A percentile compares a stretch with the other conserved stretches of the same genome.
Conservation (phyloP, 2,888 invertebrate genomes). For the Andricus quercusramuli region DNA sequence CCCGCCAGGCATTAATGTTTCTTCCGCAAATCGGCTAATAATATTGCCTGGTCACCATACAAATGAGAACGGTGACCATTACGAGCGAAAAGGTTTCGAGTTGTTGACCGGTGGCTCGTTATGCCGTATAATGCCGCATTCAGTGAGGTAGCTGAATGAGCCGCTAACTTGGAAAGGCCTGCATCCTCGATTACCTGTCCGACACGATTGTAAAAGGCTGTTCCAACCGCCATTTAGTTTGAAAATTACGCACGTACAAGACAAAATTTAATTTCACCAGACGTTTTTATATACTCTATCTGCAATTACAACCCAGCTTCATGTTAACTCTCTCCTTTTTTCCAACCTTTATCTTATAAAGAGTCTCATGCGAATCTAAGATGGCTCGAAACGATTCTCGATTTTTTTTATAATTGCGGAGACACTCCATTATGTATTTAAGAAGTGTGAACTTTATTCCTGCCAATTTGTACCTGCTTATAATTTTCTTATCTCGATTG, state of each 20-base stretch:
- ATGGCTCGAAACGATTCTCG: not conserved
- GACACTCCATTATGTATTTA: slow-evolving; percentile 15
- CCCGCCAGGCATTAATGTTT: slow-evolving; percentile 48
- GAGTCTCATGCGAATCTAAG: not conserved
- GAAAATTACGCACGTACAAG: slow-evolving; percentile 33
- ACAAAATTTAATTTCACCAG: slow-evolving; percentile 39
- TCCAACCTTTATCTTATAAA: slow-evolving; percentile 4
- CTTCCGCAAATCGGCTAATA: slow-evolving; percentile 57
- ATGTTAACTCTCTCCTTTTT: slow-evolving; percentile 14
- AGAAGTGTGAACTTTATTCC: slow-evolving; percentile 21
- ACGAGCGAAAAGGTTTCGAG: slow-evolving; percentile 47
- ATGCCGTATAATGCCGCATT: slow-evolving; percentile 9
- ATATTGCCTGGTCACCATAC: slow-evolving; percentile 51
- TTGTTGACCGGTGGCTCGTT: slow-evolving; percentile 53
- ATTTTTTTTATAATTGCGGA: slow-evolving; percentile 13
- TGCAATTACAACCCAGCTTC: slow-evolving; percentile 34
- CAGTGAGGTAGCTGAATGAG: slow-evolving; percentile 27
- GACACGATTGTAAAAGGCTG: slow-evolving; percentile 37
- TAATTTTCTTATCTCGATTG: slow-evolving; percentile 21
- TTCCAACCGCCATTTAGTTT: slow-evolving; percentile 32
- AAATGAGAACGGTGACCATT: slow-evolving; percentile 54
- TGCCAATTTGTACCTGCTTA: not conserved
- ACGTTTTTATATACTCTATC: slow-evolving; percentile 30
- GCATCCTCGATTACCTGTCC: slow-evolving; percentile 39
- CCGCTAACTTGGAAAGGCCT: slow-evolving; percentile 36